Conservation (phyloP, 2,888 invertebrate genomes). For the Eupithecia dodoneata region DNA sequence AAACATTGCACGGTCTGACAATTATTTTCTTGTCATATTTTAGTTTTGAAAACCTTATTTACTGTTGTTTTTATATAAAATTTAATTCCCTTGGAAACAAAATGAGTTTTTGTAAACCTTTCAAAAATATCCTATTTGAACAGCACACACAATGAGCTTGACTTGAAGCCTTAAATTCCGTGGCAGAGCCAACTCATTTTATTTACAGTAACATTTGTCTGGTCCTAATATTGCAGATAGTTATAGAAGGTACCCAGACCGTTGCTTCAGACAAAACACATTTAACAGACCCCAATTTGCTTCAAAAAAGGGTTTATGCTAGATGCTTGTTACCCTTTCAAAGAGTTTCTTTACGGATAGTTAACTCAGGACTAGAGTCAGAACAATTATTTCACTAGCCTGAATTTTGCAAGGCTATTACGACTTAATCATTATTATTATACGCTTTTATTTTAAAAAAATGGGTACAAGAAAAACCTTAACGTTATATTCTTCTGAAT, state of each 20-base stretch:
- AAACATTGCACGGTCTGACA: background rate
- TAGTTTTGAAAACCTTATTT: background rate
- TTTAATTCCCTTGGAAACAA: too few relatives aligned
- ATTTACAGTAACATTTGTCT: background rate
- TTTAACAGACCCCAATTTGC: background rate
- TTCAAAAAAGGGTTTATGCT: constrained; percentile 1
- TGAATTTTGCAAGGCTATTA: background rate
- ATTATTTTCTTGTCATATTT: background rate
- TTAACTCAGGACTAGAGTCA: background rate
- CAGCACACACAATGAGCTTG: background rate
- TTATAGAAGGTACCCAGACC: background rate
- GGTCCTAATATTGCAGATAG: background rate
- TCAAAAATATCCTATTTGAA: background rate
- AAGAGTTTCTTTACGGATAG: constrained; percentile 11
- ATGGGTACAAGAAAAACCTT: background rate
- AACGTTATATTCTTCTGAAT: background rate
- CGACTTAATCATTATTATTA: background rate
- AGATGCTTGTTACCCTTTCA: background rate
- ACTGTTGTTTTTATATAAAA: too few relatives aligned
- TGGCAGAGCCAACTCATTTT: background rate
- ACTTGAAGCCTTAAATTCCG: background rate
- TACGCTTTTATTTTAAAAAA: background rate
- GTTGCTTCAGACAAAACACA: background rate
- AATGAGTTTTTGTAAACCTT: background rate
- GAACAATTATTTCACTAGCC: background rate